Base-by-base conservation (phyloP, 2,888 invertebrate species). In the Salpingus planirostris region DNA sequence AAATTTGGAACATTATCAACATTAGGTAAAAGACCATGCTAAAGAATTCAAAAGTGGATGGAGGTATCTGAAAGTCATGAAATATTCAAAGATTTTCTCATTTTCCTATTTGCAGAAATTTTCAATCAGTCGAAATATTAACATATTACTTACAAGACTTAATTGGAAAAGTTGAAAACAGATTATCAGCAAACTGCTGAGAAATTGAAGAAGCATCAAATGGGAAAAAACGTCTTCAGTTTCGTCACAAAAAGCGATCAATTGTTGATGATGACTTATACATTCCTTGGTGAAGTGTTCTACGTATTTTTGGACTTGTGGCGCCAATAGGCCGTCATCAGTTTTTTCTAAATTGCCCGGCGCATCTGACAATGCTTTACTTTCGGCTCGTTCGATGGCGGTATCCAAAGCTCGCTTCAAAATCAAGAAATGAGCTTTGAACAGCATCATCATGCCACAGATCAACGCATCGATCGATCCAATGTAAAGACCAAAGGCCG, bases 111-210 rank as follows among this genome's bases (percentile, higher is more conserved):
- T n/a, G n/a, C n/a, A n/a, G n/a, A n/a, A n/a, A n/a, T n/a, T n/a
- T n/a, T n/a, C n/a, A n/a, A n/a, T n/a, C n/a, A n/a, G n/a, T n/a
- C n/a, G n/a, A n/a, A n/a, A n/a, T n/a, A n/a, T n/a, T n/a, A n/a
- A n/a, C n/a, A n/a, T n/a, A n/a, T n/a, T n/a, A n/a, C n/a, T n/a
- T n/a, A 18, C 5, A 18, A 18, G 7, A 11, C 39, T 39, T 2
- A 43, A 24, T 25, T 41, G 43, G 29, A 38, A 43, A 18, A 43
- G 33, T 21, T 33, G 33, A 14, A 41, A 43, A 34, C 43, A 43
- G 10, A 43, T n/a, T 14, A 38, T 38, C n/a, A 33, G 22, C 12
- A 43, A 21, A 22, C 43, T 43, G 3, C 33, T 36, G 6, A 43
- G n/a, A 14, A 42, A 44, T 15, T 44, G 44, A 21, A 31, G 11